A percentile compares a stretch with the other conserved stretches of the same genome.
Evolutionary conservation across 2,113 vertebrate genomes (phyloP).

Genomic region (Hylia prasina): DNA sequence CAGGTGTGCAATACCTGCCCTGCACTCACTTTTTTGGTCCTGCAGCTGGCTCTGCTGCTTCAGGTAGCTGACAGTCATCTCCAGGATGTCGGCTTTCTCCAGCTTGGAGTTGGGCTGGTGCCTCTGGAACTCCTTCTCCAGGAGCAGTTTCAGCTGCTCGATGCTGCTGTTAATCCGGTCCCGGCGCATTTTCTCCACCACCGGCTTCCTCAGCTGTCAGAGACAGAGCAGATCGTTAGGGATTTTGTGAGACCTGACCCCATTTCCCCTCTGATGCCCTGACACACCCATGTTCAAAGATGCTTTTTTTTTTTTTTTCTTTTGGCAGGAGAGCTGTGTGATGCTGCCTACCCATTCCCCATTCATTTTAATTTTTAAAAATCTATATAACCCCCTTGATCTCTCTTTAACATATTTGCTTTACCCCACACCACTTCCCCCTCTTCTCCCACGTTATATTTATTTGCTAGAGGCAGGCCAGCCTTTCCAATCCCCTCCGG

Average conservation of each 20-base stretch:
- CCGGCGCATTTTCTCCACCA: constrained; percentile 87
- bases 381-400: background rate
- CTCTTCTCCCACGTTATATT: background rate
- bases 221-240: background rate
- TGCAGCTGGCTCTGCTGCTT: constrained; percentile 61
- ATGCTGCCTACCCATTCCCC: background rate
- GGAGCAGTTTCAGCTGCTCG: constrained; percentile 76
- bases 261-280: background rate
- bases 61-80: constrained; percentile 71
- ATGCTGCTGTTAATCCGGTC: constrained; percentile 88
- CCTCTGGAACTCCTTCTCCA: constrained; percentile 66
- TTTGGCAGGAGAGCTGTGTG: background rate
- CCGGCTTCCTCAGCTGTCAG: constrained; percentile 81
- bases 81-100: constrained; percentile 73
- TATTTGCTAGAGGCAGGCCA: background rate
- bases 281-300: background rate
- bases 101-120: constrained; percentile 68
- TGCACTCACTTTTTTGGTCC: constrained; percentile 26
- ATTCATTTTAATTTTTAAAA: background rate
- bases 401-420: background rate
- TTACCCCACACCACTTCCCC: background rate
- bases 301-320: background rate
- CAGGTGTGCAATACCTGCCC: background rate
- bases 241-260: background rate
- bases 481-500: background rate